Evolutionary conservation across 37 sponge, comb jelly and placozoan species (phyloP).

Genomic region (Aplysina aerophoba): DNA sequence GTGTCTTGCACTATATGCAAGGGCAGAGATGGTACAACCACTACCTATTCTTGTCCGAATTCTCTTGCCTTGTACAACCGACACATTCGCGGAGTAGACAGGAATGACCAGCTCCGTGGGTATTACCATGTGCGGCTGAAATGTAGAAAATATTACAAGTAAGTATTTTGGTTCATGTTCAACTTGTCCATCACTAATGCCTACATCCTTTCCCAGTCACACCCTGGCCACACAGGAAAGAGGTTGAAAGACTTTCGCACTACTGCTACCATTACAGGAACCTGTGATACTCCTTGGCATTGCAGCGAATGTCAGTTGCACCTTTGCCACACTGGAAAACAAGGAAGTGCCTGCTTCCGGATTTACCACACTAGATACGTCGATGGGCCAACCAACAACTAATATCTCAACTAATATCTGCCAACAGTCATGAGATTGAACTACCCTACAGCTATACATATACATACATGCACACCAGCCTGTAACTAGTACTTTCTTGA

Average conservation of each 20-base stretch:
- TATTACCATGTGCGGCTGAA: slow-evolving; percentile 33
- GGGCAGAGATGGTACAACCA: slow-evolving; percentile 23
- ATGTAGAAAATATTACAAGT: slow-evolving; percentile 35
- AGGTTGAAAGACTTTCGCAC: not conserved
- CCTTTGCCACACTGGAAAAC: too few species aligned
- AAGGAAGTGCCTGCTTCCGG: too few species aligned
- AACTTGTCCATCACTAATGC: slow-evolving; percentile 39
- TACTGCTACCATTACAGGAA: too few species aligned
- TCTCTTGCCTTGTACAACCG: not conserved
- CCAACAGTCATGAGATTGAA: too few species aligned
- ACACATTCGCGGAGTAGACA: not conserved
- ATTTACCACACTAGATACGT: too few species aligned
- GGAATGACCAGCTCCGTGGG: not conserved
- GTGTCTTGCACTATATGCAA: not conserved
- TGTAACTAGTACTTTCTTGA: too few species aligned
- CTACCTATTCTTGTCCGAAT: slow-evolving; percentile 1
- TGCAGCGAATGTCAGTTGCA: too few species aligned
- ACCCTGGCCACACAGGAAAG: not conserved
- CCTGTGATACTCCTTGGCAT: too few species aligned
- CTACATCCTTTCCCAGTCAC: not conserved
- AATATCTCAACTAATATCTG: too few species aligned
- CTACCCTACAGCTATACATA: too few species aligned
- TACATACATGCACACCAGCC: too few species aligned
- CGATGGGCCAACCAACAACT: too few species aligned
- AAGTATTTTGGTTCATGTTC: slow-evolving; percentile 37